Evolutionary conservation across 2,113 vertebrate species (phyloP), one percentile per base, ranked within the genome.

Genomic region (Grallaria varia): DNA sequence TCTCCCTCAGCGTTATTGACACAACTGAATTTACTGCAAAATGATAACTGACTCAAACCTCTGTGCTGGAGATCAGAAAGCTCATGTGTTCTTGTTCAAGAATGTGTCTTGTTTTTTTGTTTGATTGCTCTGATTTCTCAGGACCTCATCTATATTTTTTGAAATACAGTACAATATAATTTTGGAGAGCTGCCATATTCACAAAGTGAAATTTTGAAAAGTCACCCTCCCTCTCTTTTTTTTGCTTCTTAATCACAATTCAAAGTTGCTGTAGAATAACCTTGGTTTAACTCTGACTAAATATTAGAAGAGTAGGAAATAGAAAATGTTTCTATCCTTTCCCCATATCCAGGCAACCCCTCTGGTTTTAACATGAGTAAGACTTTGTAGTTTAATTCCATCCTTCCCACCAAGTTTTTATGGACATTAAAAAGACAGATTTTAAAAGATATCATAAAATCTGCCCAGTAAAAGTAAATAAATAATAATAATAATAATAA

Each of bases 231-330:
- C 52, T 33, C 27, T 28, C 15, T 60, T 55, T 31, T 20, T 87
- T 75, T 84, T 53, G 13, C 59, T 89, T n/a, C 23, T 67, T 83
- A 49, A 73, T 92, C 71, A 56, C 40, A 88, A 62, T 73, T 87
- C 10, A 4, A 76, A 91, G 62, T 85, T 80, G 31, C 58, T 68
- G 20, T 73, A 53, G 58, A 74, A 76, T 91, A 87, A 73, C 67
- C 40, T 85, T 69, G 17, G 18, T 93, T 93, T 82, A 87, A 89
- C 33, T 59, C 68, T 88, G 53, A 72, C 79, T 91, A 91, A 90
- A 58, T 92, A 95, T 55, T 14, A 40, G 49, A 92, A 86, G 27
- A 60, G n/a, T 81, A 72, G 58, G 44, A 78, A 91, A 78, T 30
- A 87, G 25, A 63, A 78, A 87, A 60, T 56, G 14, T 77, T 89